Evolutionary conservation across 2,888 invertebrate species (phyloP).

Genomic region (Abscondita cerata): DNA sequence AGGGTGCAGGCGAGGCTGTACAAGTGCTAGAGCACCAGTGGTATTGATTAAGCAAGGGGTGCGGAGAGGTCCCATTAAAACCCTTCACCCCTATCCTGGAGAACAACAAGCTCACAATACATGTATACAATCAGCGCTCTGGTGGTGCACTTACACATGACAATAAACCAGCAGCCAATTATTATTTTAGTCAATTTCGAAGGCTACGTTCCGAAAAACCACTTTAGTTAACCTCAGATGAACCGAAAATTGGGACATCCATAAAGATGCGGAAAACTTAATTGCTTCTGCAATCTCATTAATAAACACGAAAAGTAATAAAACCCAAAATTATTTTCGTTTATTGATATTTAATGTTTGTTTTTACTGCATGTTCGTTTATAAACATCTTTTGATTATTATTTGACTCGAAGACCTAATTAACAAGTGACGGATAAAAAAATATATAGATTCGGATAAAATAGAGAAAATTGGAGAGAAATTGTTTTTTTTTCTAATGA

Average conservation of each 20-base stretch:
- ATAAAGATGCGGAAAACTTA: constrained; percentile 12
- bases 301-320: no score
- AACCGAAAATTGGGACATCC: constrained; percentile 14
- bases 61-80: constrained; percentile 43
- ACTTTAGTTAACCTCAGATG: constrained; percentile 20
- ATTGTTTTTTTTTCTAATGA: no score
- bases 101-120: constrained; percentile 41
- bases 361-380: background rate
- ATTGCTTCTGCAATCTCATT: constrained; percentile 2
- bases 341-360: background rate
- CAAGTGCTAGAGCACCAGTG: constrained; percentile 38
- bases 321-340: no score
- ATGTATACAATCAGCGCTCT: constrained; percentile 39
- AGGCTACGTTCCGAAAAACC: constrained; percentile 17
- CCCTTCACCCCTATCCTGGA: constrained; percentile 42
- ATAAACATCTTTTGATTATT: no score
- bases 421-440: no score
- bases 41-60: constrained; percentile 46
- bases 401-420: no score
- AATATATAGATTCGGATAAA: no score
- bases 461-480: no score
- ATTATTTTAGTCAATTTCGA: constrained; percentile 26
- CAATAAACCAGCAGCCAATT: constrained; percentile 32
- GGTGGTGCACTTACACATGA: constrained; percentile 41
- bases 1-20: constrained; percentile 43